Percentiles rank a stretch among this genome's conserved stretches.
Conservation (phyloP, 2,113 vertebrate species). For the Chloropsis hardwickii region DNA sequence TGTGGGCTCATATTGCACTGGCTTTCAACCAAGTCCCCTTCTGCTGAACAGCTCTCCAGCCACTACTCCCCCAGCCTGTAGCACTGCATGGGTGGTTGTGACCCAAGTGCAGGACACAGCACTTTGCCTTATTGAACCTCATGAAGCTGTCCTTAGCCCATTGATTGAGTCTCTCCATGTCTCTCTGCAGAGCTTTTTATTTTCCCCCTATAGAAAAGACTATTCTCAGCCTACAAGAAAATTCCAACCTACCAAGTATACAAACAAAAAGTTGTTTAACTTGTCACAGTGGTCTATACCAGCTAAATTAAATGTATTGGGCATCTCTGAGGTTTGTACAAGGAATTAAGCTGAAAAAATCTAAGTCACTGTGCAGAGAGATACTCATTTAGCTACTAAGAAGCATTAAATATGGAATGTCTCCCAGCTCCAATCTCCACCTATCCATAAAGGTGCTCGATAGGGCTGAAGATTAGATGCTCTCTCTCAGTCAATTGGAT, state of each 20-base stretch:
- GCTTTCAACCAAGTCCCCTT: background rate
- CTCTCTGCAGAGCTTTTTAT: background rate
- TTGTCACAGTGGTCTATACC: background rate
- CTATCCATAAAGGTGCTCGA: background rate
- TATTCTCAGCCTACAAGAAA: background rate
- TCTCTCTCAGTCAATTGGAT: background rate
- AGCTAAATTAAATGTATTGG: background rate
- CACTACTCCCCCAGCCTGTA: background rate
- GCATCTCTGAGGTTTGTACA: background rate
- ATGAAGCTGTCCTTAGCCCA: background rate
- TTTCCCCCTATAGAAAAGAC: fast-evolving
- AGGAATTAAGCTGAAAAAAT: background rate
- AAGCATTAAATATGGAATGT: background rate
- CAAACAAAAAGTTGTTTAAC: background rate
- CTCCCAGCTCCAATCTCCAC: background rate
- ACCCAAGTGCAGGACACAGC: fast-evolving
- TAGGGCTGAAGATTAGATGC: background rate
- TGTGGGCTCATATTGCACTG: background rate
- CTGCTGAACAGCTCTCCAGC: background rate
- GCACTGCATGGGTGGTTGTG: background rate
- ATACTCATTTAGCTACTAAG: background rate
- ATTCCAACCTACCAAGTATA: background rate
- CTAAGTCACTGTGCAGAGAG: background rate
- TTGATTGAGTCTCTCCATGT: background rate
- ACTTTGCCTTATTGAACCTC: background rate